These are phyloP conservation scores for Aythya baeri DNA, from an alignment of 2,113 vertebrate species.

Conservation along the genomic window DNA sequence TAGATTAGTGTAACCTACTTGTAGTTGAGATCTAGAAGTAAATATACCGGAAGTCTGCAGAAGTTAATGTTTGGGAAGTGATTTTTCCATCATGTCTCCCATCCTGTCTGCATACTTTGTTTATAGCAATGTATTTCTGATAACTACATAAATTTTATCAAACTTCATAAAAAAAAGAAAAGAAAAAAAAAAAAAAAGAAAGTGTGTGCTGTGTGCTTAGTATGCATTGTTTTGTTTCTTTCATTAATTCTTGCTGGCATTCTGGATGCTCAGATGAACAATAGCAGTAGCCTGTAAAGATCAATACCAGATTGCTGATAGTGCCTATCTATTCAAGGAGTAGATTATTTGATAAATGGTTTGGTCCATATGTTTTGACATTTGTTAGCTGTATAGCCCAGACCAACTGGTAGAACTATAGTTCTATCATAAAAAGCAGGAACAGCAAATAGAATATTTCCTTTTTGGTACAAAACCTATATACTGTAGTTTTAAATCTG, in stretches of 20 bases:
- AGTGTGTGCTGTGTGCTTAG: slow-evolving; percentile 81
- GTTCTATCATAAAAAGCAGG: slow-evolving; percentile 61
- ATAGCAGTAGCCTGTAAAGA: slow-evolving; percentile 89
- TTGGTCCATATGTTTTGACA: slow-evolving; percentile 90
- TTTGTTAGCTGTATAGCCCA: slow-evolving; percentile 81
- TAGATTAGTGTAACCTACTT: neutral
- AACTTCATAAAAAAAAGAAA: slow-evolving; percentile 62
- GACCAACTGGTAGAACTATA: slow-evolving; percentile 71
- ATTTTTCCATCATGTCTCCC: neutral
- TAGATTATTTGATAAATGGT: slow-evolving; percentile 99
- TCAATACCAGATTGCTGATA: slow-evolving; percentile 99
- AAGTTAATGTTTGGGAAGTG: neutral
- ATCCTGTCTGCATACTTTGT: neutral
- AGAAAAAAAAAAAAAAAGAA: neutral
- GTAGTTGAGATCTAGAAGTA: neutral
- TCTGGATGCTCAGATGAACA: slow-evolving; percentile 92
- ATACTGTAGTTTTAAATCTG: slow-evolving; percentile 6
- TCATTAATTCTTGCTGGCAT: slow-evolving; percentile 97
- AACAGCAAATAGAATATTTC: slow-evolving; percentile 70
- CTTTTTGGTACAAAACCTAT: slow-evolving; percentile 33
- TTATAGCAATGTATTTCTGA: slow-evolving; percentile 9
- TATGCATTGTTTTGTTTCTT: slow-evolving; percentile 96
- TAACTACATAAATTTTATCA: slow-evolving; percentile 52
- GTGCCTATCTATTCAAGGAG: slow-evolving; percentile 93
- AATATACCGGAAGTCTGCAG: neutral